phyloP scores from a whole-genome alignment of 2,113 vertebrate genomes.

The Phyllostomus discolor region DNA sequence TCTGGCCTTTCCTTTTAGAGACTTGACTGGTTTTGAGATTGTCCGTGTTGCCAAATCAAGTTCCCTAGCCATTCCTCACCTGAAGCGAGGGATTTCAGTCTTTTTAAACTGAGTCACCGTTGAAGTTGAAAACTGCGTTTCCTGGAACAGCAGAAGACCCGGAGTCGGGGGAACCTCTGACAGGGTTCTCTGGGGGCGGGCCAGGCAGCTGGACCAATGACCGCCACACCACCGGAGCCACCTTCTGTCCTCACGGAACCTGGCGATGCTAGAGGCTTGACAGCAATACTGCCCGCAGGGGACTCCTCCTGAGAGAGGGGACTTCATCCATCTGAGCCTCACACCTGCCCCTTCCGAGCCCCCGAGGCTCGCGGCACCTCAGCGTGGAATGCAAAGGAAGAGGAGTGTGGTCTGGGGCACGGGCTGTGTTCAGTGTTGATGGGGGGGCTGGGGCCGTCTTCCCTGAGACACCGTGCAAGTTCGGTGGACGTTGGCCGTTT shows the following conservation, averaged over 20 bases:
- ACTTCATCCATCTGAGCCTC: background rate
- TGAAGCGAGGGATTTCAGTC: constrained; percentile 21
- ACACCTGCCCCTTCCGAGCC: background rate
- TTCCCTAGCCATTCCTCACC: constrained; percentile 20
- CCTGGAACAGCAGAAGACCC: background rate
- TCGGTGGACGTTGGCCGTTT: background rate
- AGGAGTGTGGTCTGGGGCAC: background rate
- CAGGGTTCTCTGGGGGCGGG: background rate
- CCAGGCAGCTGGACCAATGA: background rate
- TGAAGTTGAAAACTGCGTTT: background rate
- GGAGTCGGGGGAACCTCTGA: background rate
- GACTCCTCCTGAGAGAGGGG: background rate
- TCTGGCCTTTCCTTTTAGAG: constrained; percentile 57
- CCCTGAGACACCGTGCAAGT: background rate
- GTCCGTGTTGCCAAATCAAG: background rate
- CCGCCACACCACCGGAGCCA: background rate
- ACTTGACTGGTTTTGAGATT: constrained; percentile 38
- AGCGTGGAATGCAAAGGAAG: background rate
- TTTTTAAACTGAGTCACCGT: background rate
- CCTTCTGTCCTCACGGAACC: background rate
- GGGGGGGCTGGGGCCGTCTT: background rate
- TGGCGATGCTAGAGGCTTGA: background rate
- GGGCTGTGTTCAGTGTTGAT: background rate
- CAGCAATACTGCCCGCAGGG: background rate
- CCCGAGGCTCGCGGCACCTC: background rate